Conservation (phyloP, 2,888 invertebrate genomes). For the Spilosoma lubricipeda region DNA sequence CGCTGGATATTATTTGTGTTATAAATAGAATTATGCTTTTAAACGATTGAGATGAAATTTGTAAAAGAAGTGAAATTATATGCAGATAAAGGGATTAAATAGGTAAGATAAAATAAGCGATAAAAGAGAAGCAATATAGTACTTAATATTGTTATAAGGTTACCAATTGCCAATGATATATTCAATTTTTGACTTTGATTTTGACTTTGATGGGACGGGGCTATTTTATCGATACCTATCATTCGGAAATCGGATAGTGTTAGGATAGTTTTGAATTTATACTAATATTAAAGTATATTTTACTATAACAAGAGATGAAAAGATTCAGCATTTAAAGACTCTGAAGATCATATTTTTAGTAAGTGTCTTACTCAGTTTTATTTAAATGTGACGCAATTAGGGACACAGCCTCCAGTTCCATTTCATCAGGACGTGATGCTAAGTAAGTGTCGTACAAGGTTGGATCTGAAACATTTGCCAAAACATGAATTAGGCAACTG, state of each 20-base stretch:
- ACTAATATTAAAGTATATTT: not conserved
- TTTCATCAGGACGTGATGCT: slow-evolving; percentile 85
- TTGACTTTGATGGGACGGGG: too few species aligned
- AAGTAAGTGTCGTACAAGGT: slow-evolving; percentile 86
- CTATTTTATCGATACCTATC: too few species aligned
- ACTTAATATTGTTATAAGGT: too few species aligned
- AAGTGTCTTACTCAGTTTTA: slow-evolving; percentile 76
- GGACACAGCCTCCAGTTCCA: slow-evolving; percentile 88
- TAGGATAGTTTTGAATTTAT: too few species aligned
- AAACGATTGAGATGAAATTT: not conserved
- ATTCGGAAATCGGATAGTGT: too few species aligned
- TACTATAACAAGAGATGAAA: not conserved
- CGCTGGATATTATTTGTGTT: slow-evolving; percentile 63
- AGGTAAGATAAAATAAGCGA: not conserved
- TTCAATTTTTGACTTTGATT: too few species aligned
- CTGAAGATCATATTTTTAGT: not conserved
- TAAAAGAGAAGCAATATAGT: not conserved
- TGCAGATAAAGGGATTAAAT: not conserved
- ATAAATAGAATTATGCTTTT: not conserved
- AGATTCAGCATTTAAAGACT: not conserved
- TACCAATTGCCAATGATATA: too few species aligned
- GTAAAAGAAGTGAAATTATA: not conserved
- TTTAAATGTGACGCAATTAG: slow-evolving; percentile 83
- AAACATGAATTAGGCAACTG: not conserved
- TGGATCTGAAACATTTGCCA: slow-evolving; percentile 65